Evolutionary conservation across 2,113 vertebrate species (phyloP), one percentile per base, ranked within the genome.

Genomic region (Macaca fascicularis): DNA sequence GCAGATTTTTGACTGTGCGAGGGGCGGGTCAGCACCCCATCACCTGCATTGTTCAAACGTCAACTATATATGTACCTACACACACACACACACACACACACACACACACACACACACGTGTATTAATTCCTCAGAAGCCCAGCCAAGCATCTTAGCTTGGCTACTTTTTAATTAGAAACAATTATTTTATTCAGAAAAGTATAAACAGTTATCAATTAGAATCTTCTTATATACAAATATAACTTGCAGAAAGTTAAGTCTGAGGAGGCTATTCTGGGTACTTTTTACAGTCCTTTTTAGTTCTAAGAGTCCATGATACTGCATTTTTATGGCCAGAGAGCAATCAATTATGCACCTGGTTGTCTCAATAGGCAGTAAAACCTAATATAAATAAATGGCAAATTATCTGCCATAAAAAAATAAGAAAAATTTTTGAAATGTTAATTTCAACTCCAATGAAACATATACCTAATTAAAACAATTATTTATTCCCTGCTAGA

Each of bases 101-200:
- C 14, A 70, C 35, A 70, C 17, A 55, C 5, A n/a, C 1, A 43
- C 2, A 55, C 2, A 45, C 4, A 48, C 30, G 2, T 13, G 17
- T 40, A 91, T 43, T 27, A n/a, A 52, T 76, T 38, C 75, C 61
- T 25, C 57, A 83, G 78, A 76, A 85, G 45, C 32, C 25, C 20
- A 82, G 38, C 20, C 70, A 74, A 32, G 22, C 14, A 80, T 78
- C 79, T 88, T 61, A 69, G 30, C 45, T 55, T 72, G 22, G 89
- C 25, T 87, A 59, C 4, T 55, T 22, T 96, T 69, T 95, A 93
- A 52, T 90, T 32, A 96, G 45, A 93, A 94, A 96, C 6, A 87
- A 74, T 50, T 84, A 27, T 67, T 97, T 95, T 86, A 93, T 75
- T 97, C 19, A 45, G 64, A 79, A 75, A 92, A 88, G 27, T 81